phyloP scores from a whole-genome alignment of 35 echinoderm and acorn worm species.

The Hemicentrotus pulcherrimus region DNA sequence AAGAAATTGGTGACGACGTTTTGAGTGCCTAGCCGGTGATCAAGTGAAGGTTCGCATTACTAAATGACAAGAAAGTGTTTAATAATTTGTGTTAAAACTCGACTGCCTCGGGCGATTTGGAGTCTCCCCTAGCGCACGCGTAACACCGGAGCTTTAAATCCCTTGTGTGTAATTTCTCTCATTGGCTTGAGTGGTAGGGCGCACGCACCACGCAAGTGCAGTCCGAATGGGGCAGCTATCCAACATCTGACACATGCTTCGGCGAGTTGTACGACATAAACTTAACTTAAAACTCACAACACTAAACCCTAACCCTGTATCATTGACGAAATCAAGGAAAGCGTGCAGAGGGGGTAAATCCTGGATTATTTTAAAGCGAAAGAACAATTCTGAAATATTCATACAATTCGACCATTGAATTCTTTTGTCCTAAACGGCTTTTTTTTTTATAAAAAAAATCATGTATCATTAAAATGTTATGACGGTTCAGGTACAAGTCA shows the following conservation, averaged over 20 bases:
- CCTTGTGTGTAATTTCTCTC: slow-evolving; percentile 41
- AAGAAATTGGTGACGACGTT: slow-evolving; percentile 2
- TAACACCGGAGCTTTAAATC: neutral
- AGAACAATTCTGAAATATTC: too few species aligned
- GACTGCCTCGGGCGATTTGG: neutral
- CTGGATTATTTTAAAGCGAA: too few species aligned
- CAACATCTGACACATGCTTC: neutral
- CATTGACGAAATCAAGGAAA: too few species aligned
- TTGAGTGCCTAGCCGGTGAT: neutral
- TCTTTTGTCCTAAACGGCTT: too few species aligned
- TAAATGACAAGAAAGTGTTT: slow-evolving; percentile 55
- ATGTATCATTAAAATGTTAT: too few species aligned
- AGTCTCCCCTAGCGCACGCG: neutral
- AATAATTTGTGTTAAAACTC: slow-evolving; percentile 51
- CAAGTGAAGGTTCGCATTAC: slow-evolving; percentile 42
- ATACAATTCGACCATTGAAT: too few species aligned
- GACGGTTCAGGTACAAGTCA: too few species aligned
- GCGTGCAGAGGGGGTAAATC: too few species aligned
- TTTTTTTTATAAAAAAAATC: too few species aligned
- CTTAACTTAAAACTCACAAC: too few species aligned
- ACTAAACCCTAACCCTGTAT: too few species aligned
- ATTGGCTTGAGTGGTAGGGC: slow-evolving; percentile 36
- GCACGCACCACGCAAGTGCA: neutral
- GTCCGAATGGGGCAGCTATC: neutral
- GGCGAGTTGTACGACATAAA: too few species aligned